A percentile compares a stretch with the other conserved stretches of the same genome.
phyloP scores from a whole-genome alignment of 2,888 invertebrate genomes.

The Amblyteles armatorius region DNA sequence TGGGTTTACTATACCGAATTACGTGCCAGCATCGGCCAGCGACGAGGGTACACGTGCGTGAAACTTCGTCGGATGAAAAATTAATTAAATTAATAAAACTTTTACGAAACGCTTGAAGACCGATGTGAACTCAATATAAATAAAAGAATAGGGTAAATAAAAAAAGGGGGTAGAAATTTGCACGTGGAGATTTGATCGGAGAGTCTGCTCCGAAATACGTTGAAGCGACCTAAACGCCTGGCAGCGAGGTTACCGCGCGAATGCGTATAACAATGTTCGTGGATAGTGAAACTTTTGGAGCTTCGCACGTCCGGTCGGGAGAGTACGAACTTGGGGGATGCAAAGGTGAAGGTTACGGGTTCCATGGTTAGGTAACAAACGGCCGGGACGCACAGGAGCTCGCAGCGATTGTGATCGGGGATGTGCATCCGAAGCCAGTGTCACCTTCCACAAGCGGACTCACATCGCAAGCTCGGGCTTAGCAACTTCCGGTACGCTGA shows the following conservation, averaged over 20 bases:
- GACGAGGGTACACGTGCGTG: slow-evolving; percentile 36
- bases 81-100: neutral
- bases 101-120: neutral
- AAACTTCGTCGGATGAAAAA: neutral
- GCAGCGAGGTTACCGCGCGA: neutral
- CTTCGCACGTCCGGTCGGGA: neutral
- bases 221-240: neutral
- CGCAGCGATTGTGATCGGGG: slow-evolving; percentile 14
- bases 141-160: neutral
- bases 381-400: slow-evolving; percentile 34
- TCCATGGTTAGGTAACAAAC: slow-evolving; percentile 41
- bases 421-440: slow-evolving; percentile 12
- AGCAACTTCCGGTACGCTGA: neutral
- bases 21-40: slow-evolving; percentile 1
- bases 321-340: slow-evolving; percentile 35
- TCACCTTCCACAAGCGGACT: slow-evolving; percentile 18
- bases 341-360: slow-evolving; percentile 63
- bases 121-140: neutral
- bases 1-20: slow-evolving; percentile 43
- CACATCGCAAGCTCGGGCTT: slow-evolving; percentile 13
- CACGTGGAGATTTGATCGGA: too few relatives aligned
- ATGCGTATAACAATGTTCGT: neutral
- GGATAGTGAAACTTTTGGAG: slow-evolving; percentile 8
- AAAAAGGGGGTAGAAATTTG: neutral
- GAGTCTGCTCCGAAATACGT: too few relatives aligned